Conservation (phyloP, 2,113 vertebrate species). For the Gymnorhina tibicen region DNA sequence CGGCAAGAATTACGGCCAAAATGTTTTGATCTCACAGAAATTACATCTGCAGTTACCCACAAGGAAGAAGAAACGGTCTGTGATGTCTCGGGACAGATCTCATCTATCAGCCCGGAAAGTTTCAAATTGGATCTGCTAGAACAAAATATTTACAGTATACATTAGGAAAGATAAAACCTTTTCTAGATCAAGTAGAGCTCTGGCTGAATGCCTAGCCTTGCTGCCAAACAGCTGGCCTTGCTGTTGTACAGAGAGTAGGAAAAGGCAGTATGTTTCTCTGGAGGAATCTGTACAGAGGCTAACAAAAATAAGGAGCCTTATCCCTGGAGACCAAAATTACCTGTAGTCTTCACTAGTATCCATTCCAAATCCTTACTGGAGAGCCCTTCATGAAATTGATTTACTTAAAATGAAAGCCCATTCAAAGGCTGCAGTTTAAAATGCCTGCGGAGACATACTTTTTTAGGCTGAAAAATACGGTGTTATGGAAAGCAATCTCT, state of each 20-base stretch:
- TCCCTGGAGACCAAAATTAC: neutral
- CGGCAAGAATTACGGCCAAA: neutral
- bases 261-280: neutral
- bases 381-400: neutral
- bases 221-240: constrained; percentile 21
- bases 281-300: neutral
- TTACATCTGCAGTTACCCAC: neutral
- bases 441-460: neutral
- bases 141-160: neutral
- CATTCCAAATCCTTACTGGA: neutral
- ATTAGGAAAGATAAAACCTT: neutral
- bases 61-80: neutral
- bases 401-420: neutral
- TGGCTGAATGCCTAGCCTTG: neutral
- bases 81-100: neutral
- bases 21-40: neutral
- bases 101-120: neutral
- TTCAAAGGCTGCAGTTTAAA: neutral
- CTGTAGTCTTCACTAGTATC: neutral
- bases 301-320: neutral
- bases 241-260: neutral
- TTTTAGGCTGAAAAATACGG: neutral
- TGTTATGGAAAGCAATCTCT: neutral
- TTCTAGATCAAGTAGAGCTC: neutral
- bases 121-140: neutral